A percentile compares a stretch with the other conserved stretches of the same genome.
Conservation (phyloP, 2,888 invertebrate species). For the Hypomecis punctinalis region DNA sequence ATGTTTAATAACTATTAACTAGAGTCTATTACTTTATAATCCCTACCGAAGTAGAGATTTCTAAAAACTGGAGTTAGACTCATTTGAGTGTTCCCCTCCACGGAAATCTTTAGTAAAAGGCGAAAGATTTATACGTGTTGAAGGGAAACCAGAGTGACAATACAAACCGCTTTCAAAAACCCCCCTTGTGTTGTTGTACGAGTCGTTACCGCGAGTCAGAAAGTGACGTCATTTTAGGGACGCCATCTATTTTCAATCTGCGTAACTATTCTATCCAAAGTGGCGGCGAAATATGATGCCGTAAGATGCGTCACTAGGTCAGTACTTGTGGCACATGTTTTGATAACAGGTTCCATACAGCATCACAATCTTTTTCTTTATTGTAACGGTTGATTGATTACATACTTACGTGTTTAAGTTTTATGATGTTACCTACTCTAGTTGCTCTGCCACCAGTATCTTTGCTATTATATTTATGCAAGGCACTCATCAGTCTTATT, state of each 20-base stretch:
- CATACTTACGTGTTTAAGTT: too few species aligned
- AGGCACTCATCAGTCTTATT: too few species aligned
- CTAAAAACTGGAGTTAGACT: conserved; percentile 77
- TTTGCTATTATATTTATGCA: too few species aligned
- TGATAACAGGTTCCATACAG: too few species aligned
- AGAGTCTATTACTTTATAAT: too few species aligned
- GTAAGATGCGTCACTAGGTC: neutral
- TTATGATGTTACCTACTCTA: too few species aligned
- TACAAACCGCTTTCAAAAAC: neutral
- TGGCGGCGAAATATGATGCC: neutral
- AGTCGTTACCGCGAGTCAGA: conserved; percentile 11
- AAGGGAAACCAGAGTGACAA: conserved; percentile 86
- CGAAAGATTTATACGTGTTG: conserved; percentile 90
- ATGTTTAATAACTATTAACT: too few species aligned
- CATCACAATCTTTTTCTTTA: too few species aligned
- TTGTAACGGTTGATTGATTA: too few species aligned
- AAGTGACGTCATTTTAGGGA: conserved; percentile 18
- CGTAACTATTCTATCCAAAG: neutral
- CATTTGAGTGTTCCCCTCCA: conserved; percentile 90
- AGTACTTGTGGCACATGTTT: too few species aligned
- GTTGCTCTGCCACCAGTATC: too few species aligned
- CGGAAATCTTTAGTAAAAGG: conserved; percentile 93
- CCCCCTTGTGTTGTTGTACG: neutral
- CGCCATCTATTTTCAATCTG: conserved; percentile 10
- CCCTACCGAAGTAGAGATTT: neutral